Evolutionary conservation across 2,888 invertebrate genomes (phyloP).

Genomic region (Timema cristinae): DNA sequence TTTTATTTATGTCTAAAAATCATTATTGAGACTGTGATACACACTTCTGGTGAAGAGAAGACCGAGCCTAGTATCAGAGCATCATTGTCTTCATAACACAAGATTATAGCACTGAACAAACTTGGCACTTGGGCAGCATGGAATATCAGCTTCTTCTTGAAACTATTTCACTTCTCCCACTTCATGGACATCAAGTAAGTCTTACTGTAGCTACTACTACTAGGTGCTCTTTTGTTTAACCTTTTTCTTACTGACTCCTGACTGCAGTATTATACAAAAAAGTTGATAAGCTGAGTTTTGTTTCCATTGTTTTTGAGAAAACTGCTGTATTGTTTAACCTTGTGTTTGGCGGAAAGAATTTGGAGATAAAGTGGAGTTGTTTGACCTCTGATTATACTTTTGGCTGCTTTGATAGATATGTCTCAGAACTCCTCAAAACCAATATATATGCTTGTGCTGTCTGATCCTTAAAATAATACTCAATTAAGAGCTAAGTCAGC

Average conservation of each 20-base stretch:
- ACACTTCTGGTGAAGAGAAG: background rate
- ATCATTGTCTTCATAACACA: constrained; percentile 1
- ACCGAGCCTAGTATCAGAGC: background rate
- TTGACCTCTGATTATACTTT: background rate
- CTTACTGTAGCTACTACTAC: background rate
- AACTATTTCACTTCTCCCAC: background rate
- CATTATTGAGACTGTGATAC: background rate
- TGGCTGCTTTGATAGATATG: background rate
- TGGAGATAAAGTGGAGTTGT: background rate
- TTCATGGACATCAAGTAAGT: background rate
- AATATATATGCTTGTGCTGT: background rate
- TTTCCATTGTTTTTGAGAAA: background rate
- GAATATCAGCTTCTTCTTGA: constrained; percentile 4
- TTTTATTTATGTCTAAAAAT: background rate
- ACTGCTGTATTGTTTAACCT: background rate
- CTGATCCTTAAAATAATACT: background rate
- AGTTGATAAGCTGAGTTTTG: background rate
- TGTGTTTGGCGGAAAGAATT: background rate
- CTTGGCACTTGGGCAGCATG: background rate
- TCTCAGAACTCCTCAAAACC: background rate
- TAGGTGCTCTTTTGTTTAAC: background rate
- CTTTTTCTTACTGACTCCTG: constrained; percentile 1
- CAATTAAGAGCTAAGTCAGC: background rate
- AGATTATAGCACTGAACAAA: background rate
- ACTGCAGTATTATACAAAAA: background rate